Base-by-base conservation (phyloP, 2,888 invertebrate genomes). In the Dasysyrphus albostriatus region DNA sequence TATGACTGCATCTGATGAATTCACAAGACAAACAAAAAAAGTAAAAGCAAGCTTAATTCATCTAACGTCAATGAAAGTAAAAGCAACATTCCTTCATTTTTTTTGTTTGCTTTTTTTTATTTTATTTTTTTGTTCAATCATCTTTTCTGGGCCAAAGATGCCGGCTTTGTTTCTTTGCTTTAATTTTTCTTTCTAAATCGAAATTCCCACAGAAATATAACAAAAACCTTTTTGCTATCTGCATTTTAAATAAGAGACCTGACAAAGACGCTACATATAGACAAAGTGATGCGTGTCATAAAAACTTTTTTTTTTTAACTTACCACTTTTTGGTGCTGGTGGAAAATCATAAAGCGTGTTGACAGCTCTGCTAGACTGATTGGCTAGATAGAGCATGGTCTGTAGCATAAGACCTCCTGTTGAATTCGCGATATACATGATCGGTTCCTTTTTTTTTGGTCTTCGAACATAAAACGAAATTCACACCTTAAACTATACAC, bases 331-430 rank as follows among this genome's bases (percentile, higher is more conserved):
- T 79, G 90, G 89, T 6, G 92, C 90, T 67, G 92, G 91, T 75
- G 92, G 92, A 83, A 92, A 88, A 88, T 92, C 91, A 74, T 92
- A 90, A 73, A 92, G 83, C 14, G 92, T 90, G 81, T 91, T 91
- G 69, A 91, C 90, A 24, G 91, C 90, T 51, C 91, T 89, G 88
- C 91, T 92, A 29, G 92, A 91, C 76, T 92, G 92, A 89, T 93
- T 92, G 16, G 93, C 92, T 89, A 93, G 89, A 88, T 92, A 93
- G 73, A 93, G 89, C 92, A 93, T 92, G 44, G 93, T 92, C 89
- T 93, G 92, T 85, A 93, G 90, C 91, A 93, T 91, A 70, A 93
- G 89, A 89, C 93, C 92, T 84, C 91, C 91, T 5, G 92, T 92
- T n/a, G 91, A 89, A 81, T 92, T 92, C 67, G 91, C 89, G 79